These are phyloP conservation scores for Tringa solitaria DNA, from an alignment of 2,113 vertebrate species.

Conservation along the genomic window DNA sequence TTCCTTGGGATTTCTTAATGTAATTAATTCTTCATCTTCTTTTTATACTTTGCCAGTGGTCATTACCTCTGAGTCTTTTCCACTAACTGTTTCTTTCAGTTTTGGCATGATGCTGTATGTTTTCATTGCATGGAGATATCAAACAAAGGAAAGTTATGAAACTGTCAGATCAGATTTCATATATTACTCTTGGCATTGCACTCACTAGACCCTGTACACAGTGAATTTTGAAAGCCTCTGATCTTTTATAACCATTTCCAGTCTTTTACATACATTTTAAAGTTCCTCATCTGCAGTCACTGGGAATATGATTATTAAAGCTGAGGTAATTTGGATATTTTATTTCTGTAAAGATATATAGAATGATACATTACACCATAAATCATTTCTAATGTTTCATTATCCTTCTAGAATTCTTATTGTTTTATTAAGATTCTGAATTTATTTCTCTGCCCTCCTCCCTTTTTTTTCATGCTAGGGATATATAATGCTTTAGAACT, in stretches of 20 bases:
- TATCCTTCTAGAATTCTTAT: not conserved
- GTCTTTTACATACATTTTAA: not conserved
- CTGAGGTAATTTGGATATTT: slow-evolving; percentile 24
- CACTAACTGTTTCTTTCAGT: not conserved
- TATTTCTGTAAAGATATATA: not conserved
- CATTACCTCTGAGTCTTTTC: not conserved
- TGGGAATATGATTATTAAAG: not conserved
- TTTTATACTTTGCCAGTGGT: not conserved
- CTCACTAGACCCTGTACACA: not conserved
- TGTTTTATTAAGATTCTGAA: not conserved
- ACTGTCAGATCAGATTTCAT: slow-evolving; percentile 44
- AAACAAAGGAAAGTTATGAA: slow-evolving; percentile 37
- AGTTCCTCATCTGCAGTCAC: not conserved
- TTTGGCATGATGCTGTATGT: not conserved
- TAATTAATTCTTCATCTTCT: not conserved
- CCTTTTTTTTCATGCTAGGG: not conserved
- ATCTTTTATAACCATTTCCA: slow-evolving; percentile 50
- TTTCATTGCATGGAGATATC: slow-evolving; percentile 1
- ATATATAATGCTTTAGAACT: not conserved
- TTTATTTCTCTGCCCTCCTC: not conserved
- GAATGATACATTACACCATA: not conserved
- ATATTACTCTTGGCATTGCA: slow-evolving; percentile 3
- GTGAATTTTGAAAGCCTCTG: slow-evolving; percentile 42
- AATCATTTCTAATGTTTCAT: not conserved
- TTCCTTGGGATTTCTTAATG: not conserved